Evolutionary conservation across 2,113 vertebrate species (phyloP).

Genomic region (Triplophysa dalaica): DNA sequence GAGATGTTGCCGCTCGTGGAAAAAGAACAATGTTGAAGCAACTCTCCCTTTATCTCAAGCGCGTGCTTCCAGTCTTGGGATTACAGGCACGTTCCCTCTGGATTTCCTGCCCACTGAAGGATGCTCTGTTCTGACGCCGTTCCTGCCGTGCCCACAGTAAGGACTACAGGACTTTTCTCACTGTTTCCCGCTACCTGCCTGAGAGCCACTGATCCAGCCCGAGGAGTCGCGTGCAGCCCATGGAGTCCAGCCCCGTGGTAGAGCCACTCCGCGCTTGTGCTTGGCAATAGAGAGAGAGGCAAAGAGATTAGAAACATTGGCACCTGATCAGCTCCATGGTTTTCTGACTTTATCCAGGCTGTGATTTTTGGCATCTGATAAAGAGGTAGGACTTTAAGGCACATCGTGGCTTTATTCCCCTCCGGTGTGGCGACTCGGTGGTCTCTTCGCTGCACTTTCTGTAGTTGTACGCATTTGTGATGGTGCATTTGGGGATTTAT

Average conservation of each 20-base stretch:
- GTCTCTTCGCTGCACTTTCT: background rate
- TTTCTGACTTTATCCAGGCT: conserved; percentile 59
- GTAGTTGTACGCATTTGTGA: background rate
- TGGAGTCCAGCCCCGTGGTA: conserved; percentile 49
- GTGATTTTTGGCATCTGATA: conserved; percentile 61
- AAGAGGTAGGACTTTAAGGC: conserved; percentile 59
- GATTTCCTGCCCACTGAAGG: conserved; percentile 44
- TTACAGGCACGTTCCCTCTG: conserved; percentile 39
- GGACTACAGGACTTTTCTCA: conserved; percentile 50
- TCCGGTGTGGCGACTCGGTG: background rate
- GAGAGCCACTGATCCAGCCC: conserved; percentile 37
- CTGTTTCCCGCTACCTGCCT: conserved; percentile 28
- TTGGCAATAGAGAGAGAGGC: conserved; percentile 39
- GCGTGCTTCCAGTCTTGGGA: conserved; percentile 42
- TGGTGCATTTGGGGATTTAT: background rate
- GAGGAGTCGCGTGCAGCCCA: conserved; percentile 42
- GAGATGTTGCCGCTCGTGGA: conserved; percentile 53
- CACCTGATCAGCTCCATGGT: conserved; percentile 56
- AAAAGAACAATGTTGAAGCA: conserved; percentile 59
- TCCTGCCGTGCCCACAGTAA: conserved; percentile 35
- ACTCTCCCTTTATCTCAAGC: conserved; percentile 43
- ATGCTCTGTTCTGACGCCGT: conserved; percentile 54
- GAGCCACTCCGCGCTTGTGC: conserved; percentile 31
- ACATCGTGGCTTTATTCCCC: background rate
- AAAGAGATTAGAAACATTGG: conserved; percentile 48